Base-by-base conservation (phyloP, 2,888 invertebrate species). In the Heterodera filipjevi region DNA sequence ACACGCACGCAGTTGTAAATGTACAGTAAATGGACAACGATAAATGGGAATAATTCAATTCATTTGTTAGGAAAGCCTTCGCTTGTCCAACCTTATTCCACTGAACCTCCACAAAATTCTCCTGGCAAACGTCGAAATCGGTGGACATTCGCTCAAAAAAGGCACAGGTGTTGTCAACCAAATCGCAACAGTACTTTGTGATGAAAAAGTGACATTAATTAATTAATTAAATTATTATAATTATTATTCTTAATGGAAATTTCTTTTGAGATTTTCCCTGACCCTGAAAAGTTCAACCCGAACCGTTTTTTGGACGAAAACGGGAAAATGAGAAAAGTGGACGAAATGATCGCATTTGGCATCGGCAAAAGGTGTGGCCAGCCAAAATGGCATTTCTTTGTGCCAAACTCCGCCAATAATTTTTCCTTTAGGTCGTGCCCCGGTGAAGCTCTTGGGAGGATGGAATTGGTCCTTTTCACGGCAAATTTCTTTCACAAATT, bases 311-410 rank as follows among this genome's bases (percentile, higher is more conserved):
- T 86, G 14, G 80, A 82, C 32, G 74, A 68, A 2, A 77, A 77
- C 49, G 85, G 85, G 22, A 32, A 76, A 6, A 70, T 82, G 68
- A 82, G 80, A 66, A 82, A 79, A 53, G 70, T 75, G 22, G 82
- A 83, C 2, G 83, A 84, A 64, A 39, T 84, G 53, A 79, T 82
- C n/a, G 84, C 85, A 33, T 85, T 85, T 74, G 81, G 82, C 14
- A 79, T 85, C 59, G 85, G 84, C 32, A 82, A 82, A 44, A 66
- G 85, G 16, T 59, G 1, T 6, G 8, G 19, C 19, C 49, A 16
- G 19, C 59, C 59, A 10, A n/a, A 8, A 27, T 8, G 53, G 53
- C 53, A 53, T 59, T 59, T n/a, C n/a, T n/a, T 27, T 2, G 10
- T 66, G 79, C 3, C n/a, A 59, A n/a, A 5, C 33, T 3, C 6